Percentiles rank a stretch among this genome's conserved stretches.
Conservation (phyloP, 2,797 vertebrate species). For the Pangasius sanitwongsei region DNA sequence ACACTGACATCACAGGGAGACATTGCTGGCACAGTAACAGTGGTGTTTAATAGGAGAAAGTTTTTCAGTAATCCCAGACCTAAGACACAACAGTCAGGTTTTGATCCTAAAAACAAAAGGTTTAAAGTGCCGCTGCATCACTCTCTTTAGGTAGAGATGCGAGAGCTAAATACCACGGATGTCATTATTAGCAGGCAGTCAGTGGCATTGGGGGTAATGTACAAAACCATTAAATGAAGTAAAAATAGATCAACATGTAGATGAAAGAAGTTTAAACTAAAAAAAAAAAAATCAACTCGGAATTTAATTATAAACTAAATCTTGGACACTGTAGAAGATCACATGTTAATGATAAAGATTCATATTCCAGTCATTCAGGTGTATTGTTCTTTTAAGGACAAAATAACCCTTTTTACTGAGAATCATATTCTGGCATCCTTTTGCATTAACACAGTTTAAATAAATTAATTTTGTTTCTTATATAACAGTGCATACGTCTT, state of each 20-base stretch:
- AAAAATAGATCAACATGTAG: background rate
- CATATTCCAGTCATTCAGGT: background rate
- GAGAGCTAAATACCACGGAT: background rate
- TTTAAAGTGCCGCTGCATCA: background rate
- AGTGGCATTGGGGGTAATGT: background rate
- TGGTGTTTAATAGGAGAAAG: background rate
- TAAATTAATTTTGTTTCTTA: background rate
- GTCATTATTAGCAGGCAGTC: background rate
- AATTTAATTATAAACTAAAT: slow-evolving; percentile 5
- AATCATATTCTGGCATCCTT: background rate
- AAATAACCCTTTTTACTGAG: background rate
- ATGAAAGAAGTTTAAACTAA: background rate
- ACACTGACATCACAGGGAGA: background rate
- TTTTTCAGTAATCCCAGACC: background rate
- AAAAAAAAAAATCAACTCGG: background rate
- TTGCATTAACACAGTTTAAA: background rate
- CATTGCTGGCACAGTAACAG: background rate
- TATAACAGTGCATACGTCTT: background rate
- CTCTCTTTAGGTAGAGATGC: background rate
- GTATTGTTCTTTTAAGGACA: background rate
- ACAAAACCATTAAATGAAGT: background rate
- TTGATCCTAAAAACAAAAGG: background rate
- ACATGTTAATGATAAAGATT: background rate
- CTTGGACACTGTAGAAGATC: background rate
- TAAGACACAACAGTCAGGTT: background rate